Conservation (phyloP, 2,888 invertebrate species). For the Euplexia lucipara region DNA sequence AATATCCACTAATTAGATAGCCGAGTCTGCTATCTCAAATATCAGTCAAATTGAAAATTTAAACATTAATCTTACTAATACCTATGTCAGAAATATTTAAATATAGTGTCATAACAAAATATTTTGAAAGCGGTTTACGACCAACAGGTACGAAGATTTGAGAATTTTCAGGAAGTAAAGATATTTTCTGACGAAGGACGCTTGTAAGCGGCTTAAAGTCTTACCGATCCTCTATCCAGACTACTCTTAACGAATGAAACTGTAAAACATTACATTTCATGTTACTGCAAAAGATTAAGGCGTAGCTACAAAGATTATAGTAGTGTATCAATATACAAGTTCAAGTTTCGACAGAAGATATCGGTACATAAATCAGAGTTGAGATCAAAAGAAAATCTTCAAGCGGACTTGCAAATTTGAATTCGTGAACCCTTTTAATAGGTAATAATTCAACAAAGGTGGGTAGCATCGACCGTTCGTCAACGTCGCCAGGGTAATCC, state of each 20-base stretch:
- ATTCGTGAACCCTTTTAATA: constrained; percentile 52
- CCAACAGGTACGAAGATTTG: constrained; percentile 67
- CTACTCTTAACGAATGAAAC: constrained; percentile 63
- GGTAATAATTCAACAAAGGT: constrained; percentile 66
- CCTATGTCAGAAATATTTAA: neutral
- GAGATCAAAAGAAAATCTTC: constrained; percentile 60
- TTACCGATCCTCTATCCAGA: constrained; percentile 59
- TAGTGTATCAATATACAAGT: constrained; percentile 11
- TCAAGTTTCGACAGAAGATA: constrained; percentile 18
- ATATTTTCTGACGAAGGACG: constrained; percentile 61
- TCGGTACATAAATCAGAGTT: constrained; percentile 45
- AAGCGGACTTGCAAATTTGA: constrained; percentile 57
- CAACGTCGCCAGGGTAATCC: constrained; percentile 76
- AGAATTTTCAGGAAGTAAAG: constrained; percentile 54
- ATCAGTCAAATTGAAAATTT: too few relatives aligned
- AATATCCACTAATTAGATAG: too few relatives aligned
- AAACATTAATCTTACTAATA: neutral
- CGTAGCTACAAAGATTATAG: constrained; percentile 8
- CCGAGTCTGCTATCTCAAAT: too few relatives aligned
- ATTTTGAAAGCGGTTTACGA: constrained; percentile 51
- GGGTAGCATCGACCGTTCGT: constrained; percentile 68
- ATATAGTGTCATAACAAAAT: constrained; percentile 15
- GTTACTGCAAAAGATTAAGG: constrained; percentile 3
- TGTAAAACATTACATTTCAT: constrained; percentile 61
- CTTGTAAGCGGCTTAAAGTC: constrained; percentile 72